A percentile compares a stretch with the other conserved stretches of the same genome.
Evolutionary conservation across 2,888 invertebrate species (phyloP).

Genomic region (Tenthredo notha): DNA sequence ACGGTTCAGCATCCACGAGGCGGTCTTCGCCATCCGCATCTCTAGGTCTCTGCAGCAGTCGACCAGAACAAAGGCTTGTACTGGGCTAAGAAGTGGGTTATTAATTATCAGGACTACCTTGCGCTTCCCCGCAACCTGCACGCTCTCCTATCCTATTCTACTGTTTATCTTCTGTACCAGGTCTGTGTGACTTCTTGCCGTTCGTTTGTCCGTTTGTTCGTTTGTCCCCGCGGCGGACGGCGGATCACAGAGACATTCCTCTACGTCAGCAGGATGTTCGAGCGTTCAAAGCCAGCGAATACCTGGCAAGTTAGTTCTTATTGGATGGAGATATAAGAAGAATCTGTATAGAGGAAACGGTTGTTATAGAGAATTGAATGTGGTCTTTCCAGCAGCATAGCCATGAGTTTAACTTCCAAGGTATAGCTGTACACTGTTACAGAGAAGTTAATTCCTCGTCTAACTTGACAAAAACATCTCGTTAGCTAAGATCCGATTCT

Average conservation of each 20-base stretch:
- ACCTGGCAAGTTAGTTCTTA: slow-evolving; percentile 50
- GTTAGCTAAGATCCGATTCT: slow-evolving; percentile 39
- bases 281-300: slow-evolving; percentile 27
- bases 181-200: slow-evolving; percentile 46
- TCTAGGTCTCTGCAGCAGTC: slow-evolving; percentile 26
- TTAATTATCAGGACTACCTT: slow-evolving; percentile 67
- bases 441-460: slow-evolving; percentile 5
- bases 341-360: slow-evolving; percentile 38
- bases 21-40: slow-evolving; percentile 36
- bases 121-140: slow-evolving; percentile 54
- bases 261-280: slow-evolving; percentile 50
- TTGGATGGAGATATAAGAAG: slow-evolving; percentile 50
- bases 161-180: slow-evolving; percentile 40
- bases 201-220: slow-evolving; percentile 39
- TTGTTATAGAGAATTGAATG: slow-evolving; percentile 43
- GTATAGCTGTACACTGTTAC: neutral
- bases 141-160: slow-evolving; percentile 50
- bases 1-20: slow-evolving; percentile 42
- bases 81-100: slow-evolving; percentile 69
- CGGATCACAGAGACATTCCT: slow-evolving; percentile 63
- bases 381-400: neutral
- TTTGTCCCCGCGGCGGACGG: slow-evolving; percentile 54
- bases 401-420: slow-evolving; percentile 1
- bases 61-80: slow-evolving; percentile 62
- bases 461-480: slow-evolving; percentile 30